These are phyloP conservation scores for Corythornis leucogaster DNA, from an alignment of 2,797 vertebrate species.

Conservation along the genomic window DNA sequence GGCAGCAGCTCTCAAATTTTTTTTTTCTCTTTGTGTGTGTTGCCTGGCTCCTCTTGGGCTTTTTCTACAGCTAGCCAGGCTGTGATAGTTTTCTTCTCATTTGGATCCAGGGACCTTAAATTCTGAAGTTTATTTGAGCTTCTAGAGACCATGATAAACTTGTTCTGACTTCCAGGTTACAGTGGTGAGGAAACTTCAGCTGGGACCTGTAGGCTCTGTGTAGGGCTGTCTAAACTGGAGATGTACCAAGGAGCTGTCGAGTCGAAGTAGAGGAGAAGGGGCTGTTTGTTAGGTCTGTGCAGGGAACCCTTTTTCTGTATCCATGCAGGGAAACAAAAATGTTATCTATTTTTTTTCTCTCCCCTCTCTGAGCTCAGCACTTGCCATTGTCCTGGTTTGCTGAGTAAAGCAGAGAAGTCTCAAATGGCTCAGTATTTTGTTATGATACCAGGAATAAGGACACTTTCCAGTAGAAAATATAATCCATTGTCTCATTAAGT, in stretches of 20 bases:
- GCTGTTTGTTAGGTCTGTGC: neutral
- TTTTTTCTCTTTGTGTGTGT: neutral
- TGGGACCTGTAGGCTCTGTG: neutral
- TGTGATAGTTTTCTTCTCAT: neutral
- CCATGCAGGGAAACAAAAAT: neutral
- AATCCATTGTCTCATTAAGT: constrained; percentile 24
- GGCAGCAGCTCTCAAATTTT: neutral
- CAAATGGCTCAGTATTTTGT: neutral
- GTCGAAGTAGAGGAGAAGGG: neutral
- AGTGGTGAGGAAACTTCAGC: neutral
- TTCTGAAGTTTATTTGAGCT: neutral
- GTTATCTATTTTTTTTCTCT: neutral
- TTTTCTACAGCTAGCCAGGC: neutral
- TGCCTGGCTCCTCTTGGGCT: neutral
- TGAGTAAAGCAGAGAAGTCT: neutral
- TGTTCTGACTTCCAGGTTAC: neutral
- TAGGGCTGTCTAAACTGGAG: neutral
- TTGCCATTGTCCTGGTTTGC: neutral
- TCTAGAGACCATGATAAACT: neutral
- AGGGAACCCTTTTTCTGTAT: neutral
- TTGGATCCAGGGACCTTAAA: neutral
- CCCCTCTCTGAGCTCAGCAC: neutral
- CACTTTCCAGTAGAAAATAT: constrained; percentile 24
- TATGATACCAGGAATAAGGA: neutral
- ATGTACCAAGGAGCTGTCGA: neutral